Base-by-base conservation (phyloP, 2,113 vertebrate genomes). In the Barbus barbus region DNA sequence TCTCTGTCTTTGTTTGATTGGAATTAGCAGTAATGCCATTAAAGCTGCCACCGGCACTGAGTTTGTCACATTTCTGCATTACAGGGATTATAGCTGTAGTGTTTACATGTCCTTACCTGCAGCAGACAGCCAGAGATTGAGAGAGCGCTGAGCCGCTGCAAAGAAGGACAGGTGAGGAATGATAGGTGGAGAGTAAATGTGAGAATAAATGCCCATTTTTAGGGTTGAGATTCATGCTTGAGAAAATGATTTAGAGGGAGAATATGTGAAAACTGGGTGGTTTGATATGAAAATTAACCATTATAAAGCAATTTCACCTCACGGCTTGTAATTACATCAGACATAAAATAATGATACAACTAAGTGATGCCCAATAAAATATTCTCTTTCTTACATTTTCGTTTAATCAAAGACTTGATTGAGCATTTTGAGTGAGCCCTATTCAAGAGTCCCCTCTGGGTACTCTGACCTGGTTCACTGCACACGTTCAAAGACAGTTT, bases 21-120 rank as follows among this genome's bases (percentile, higher is more conserved):
- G 90, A 93, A 93, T 94, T 93, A 93, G 88, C 79, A 89, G 89
- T 92, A 93, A 92, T 94, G 88, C 90, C 89, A 91, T 93, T 92
- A 93, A 93, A 93, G 90, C 91, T 90, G 90, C 89, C 90, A 71
- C 81, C 61, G 85, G 78, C 79, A 67, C 86, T 88, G 87, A 84
- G 89, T 89, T 90, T 86, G 76, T 84, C 61, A 74, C 87, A 90
- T 88, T 77, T 88, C 78, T 85, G 84, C 88, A 88, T 92, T 91
- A 93, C 90, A 87, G 90, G 90, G 92, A 93, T 94, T 93, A 93
- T 60, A 48, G 16, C 82, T 86, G 88, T 86, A 88, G 88, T 85
- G 89, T 90, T 75, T 51, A 75, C 16, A 75, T 51, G 41, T 48
- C 26, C 41, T 90, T 76, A 91, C 90, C 89, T 86, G 89, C 87